These are phyloP conservation scores for Pheucticus melanocephalus DNA, from an alignment of 2,113 vertebrate species.

Conservation along the genomic window DNA sequence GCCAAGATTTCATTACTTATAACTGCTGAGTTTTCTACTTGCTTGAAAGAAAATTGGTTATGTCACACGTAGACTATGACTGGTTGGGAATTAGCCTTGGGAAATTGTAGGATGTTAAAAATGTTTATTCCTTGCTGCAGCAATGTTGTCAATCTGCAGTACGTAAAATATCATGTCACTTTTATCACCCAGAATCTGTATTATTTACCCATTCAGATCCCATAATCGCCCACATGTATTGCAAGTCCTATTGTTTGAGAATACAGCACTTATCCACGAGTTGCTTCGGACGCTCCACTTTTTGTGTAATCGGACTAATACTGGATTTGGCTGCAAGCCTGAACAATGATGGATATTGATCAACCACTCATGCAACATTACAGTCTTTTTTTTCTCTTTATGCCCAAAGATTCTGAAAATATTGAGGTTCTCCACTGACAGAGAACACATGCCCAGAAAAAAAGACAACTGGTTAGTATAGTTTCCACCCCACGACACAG, in stretches of 20 bases:
- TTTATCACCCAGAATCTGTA: background rate
- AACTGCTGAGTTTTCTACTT: background rate
- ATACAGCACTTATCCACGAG: background rate
- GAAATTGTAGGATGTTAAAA: background rate
- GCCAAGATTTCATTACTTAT: background rate
- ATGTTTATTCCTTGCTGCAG: background rate
- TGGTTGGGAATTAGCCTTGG: background rate
- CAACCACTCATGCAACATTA: rapidly evolving
- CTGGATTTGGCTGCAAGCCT: background rate
- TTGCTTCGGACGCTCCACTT: background rate
- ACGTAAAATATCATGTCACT: background rate
- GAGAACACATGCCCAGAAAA: background rate
- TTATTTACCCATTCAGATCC: background rate
- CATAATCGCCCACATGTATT: background rate
- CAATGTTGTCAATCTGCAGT: background rate
- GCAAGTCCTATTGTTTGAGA: background rate
- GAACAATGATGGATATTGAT: background rate
- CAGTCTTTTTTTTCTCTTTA: background rate
- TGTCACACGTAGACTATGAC: background rate
- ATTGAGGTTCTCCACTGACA: background rate
- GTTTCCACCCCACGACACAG: background rate
- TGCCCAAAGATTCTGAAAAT: background rate
- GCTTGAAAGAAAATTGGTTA: background rate
- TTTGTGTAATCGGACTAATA: background rate
- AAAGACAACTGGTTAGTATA: background rate